Percentiles rank a stretch among this genome's conserved stretches.
Conservation (phyloP, 2,113 vertebrate genomes). For the Xenus cinereus region DNA sequence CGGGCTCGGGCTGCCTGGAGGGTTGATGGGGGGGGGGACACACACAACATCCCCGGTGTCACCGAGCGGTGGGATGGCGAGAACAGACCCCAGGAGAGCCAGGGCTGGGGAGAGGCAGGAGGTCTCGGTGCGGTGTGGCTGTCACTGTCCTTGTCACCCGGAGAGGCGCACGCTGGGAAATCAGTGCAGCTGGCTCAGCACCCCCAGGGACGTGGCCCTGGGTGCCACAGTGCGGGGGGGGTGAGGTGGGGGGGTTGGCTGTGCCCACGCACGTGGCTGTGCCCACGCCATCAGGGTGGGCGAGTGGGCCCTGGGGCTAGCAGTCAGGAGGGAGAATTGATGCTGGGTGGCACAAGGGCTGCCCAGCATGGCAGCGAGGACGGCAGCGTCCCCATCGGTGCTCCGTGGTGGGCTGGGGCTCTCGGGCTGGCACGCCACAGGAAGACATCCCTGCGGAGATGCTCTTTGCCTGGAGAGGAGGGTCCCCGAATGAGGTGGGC, state of each 20-base stretch:
- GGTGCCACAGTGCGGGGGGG: neutral
- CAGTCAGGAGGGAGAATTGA: neutral
- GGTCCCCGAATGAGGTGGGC: neutral
- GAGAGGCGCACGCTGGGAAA: neutral
- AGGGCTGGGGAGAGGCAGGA: neutral
- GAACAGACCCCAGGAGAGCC: neutral
- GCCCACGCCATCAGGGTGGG: neutral
- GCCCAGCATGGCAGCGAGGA: accelerated
- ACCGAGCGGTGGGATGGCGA: neutral
- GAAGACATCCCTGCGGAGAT: neutral
- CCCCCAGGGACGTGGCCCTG: neutral
- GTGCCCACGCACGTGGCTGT: accelerated
- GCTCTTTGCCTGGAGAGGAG: neutral
- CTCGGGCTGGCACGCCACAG: accelerated
- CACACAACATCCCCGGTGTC: neutral
- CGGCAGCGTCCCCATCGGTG: accelerated
- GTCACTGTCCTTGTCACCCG: neutral
- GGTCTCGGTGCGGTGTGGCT: neutral
- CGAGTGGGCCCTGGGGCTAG: accelerated
- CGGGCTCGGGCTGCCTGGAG: neutral
- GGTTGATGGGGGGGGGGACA: neutral
- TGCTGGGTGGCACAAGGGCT: too few species aligned
- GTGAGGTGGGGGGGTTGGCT: neutral
- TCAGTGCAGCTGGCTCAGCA: neutral
- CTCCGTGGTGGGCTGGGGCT: neutral